Evolutionary conservation across 2,113 vertebrate genomes (phyloP).

Genomic region (Pseudopodoces humilis): DNA sequence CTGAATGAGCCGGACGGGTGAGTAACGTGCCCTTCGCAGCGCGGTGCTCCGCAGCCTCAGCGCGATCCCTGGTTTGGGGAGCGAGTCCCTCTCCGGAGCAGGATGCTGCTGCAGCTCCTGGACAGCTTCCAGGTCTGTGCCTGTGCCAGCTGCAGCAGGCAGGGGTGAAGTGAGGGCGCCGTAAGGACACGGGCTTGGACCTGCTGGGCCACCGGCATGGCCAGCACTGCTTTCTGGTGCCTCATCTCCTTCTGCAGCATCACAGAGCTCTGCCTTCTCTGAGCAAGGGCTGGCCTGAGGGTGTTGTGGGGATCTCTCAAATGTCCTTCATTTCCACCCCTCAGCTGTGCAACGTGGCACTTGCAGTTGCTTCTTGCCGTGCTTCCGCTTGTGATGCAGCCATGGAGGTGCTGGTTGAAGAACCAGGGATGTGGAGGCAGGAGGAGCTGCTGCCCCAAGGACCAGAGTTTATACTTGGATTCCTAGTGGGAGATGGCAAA

Average conservation of each 20-base stretch:
- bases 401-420: not conserved
- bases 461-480: not conserved
- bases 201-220: fast-evolving
- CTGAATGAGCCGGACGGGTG: not conserved
- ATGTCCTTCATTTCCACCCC: not conserved
- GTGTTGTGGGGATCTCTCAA: not conserved
- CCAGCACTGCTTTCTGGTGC: fast-evolving
- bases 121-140: not conserved
- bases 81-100: fast-evolving
- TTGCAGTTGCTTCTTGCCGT: not conserved
- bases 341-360: not conserved
- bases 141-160: not conserved
- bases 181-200: not conserved
- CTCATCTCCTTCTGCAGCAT: not conserved
- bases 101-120: not conserved
- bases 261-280: not conserved
- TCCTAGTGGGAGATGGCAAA: not conserved
- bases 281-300: not conserved
- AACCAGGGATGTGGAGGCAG: not conserved
- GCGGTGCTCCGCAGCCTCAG: fast-evolving
- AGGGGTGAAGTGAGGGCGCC: not conserved
- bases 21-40: not conserved
- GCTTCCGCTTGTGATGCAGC: fast-evolving
- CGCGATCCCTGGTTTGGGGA: fast-evolving
- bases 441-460: not conserved